Evolutionary conservation across 2,888 invertebrate genomes (phyloP).

Genomic region (Apamea anceps): DNA sequence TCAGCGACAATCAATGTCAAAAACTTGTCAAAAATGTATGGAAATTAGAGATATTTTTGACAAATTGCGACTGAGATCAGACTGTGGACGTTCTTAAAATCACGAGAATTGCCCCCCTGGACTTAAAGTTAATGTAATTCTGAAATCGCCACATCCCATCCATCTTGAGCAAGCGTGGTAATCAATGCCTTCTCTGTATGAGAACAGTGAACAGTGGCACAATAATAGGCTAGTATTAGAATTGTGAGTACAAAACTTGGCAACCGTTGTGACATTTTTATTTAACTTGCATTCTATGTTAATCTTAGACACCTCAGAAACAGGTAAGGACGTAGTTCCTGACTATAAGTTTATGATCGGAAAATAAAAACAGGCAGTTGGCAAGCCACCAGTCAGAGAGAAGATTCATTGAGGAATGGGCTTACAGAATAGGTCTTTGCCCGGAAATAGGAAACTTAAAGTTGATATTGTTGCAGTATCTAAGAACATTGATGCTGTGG

Average conservation of each 20-base stretch:
- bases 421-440: not conserved
- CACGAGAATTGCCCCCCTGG: not conserved
- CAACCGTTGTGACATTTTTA: not conserved
- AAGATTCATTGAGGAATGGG: conserved; percentile 9
- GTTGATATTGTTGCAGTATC: not conserved
- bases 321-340: not conserved
- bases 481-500: not conserved
- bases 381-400: conserved; percentile 19
- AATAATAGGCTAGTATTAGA: not conserved
- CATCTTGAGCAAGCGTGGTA: not conserved
- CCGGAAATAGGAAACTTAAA: conserved; percentile 1
- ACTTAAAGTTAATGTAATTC: not conserved
- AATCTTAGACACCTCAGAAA: conserved; percentile 13
- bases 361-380: conserved; percentile 12
- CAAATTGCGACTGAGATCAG: too few relatives aligned
- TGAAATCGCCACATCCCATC: not conserved
- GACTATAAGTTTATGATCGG: conserved; percentile 20
- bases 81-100: too few relatives aligned
- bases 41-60: too few relatives aligned
- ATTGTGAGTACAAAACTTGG: conserved; percentile 25
- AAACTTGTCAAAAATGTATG: too few relatives aligned
- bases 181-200: too few relatives aligned
- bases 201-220: not conserved
- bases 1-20: too few relatives aligned
- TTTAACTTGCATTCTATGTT: conserved; percentile 11